phyloP scores from a whole-genome alignment of 2,888 invertebrate genomes.

The Harpalus rufipes region DNA sequence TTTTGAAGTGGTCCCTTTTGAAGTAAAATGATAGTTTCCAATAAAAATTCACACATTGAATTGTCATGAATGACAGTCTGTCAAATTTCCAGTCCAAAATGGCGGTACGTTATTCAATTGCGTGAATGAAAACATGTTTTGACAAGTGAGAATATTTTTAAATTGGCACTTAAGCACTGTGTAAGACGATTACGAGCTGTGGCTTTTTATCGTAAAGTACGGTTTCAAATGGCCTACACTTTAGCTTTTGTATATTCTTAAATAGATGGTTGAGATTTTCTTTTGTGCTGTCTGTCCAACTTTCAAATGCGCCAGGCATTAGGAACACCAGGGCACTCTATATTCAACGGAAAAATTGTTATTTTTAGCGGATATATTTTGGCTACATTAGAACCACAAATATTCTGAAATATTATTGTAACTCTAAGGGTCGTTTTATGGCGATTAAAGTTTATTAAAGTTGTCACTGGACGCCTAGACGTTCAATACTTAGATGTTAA shows the following conservation, averaged over 20 bases:
- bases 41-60: slow-evolving; percentile 53
- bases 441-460: no score
- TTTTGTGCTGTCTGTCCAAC: slow-evolving; percentile 53
- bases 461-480: no score
- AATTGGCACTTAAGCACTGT: slow-evolving; percentile 72
- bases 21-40: slow-evolving; percentile 40
- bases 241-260: slow-evolving; percentile 56
- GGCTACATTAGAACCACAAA: not conserved
- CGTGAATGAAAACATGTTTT: slow-evolving; percentile 69
- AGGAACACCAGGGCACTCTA: not conserved
- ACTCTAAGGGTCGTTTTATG: no score
- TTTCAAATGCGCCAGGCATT: slow-evolving; percentile 28
- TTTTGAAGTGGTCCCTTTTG: slow-evolving; percentile 12
- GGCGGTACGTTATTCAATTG: slow-evolving; percentile 26
- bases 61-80: slow-evolving; percentile 42
- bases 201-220: slow-evolving; percentile 53
- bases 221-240: slow-evolving; percentile 52
- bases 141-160: slow-evolving; percentile 72
- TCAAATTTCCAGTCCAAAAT: slow-evolving; percentile 50
- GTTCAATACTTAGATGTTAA: no score
- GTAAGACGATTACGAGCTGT: slow-evolving; percentile 64
- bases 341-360: slow-evolving; percentile 29
- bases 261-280: slow-evolving; percentile 50
- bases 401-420: not conserved
- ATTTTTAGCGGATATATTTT: slow-evolving; percentile 49